Conservation (phyloP, 2,888 invertebrate genomes). For the Aspidiotus rigidus region DNA sequence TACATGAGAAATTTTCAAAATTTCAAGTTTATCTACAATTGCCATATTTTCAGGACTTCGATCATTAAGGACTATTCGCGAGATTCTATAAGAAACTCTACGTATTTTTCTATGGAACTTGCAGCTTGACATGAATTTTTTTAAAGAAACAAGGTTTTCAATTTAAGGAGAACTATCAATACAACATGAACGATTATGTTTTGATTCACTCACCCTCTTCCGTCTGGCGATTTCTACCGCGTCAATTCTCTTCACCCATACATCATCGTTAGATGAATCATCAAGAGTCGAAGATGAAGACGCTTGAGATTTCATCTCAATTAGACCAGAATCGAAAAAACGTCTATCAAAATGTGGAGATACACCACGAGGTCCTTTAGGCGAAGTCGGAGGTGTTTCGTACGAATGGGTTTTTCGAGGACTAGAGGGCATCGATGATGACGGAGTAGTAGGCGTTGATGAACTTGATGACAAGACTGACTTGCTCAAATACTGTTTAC, state of each 20-base stretch:
- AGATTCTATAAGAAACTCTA: too few relatives aligned
- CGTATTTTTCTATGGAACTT: too few relatives aligned
- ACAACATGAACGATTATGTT: too few relatives aligned
- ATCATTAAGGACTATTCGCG: too few relatives aligned
- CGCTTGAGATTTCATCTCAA: constrained; percentile 69
- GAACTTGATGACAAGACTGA: constrained; percentile 22
- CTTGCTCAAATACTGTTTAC: constrained; percentile 23
- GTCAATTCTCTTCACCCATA: constrained; percentile 59
- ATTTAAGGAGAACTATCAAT: too few relatives aligned
- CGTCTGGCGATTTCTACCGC: constrained; percentile 37
- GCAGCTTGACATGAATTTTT: too few relatives aligned
- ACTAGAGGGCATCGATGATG: constrained; percentile 36
- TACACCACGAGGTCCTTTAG: constrained; percentile 35
- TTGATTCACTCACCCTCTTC: constrained; percentile 35
- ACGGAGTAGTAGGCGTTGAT: constrained; percentile 30
- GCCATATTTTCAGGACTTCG: too few relatives aligned
- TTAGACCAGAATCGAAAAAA: constrained; percentile 71
- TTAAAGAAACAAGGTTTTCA: too few relatives aligned
- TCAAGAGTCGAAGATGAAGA: constrained; percentile 54
- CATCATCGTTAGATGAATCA: constrained; percentile 53
- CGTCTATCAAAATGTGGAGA: constrained; percentile 66
- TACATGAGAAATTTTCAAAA: too few relatives aligned
- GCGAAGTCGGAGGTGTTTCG: constrained; percentile 37
- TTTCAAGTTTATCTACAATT: too few relatives aligned
- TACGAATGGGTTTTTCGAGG: constrained; percentile 35